These are phyloP conservation scores for Pyralis farinalis DNA, from an alignment of 2,888 invertebrate species.

Conservation along the genomic window DNA sequence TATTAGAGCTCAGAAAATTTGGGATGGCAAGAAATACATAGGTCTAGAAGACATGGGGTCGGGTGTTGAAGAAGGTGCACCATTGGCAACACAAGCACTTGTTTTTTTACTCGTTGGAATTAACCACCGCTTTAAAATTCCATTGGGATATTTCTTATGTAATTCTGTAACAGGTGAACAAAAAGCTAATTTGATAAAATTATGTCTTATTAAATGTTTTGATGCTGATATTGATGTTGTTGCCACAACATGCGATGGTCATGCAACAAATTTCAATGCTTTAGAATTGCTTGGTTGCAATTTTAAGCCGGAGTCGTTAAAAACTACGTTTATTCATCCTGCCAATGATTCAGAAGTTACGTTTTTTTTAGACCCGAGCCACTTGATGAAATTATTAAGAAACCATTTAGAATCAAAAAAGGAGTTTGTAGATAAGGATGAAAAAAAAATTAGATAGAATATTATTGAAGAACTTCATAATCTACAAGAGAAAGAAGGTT, in stretches of 20 bases:
- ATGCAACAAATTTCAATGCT: constrained; percentile 8
- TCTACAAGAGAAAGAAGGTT: no score
- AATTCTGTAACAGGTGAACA: neutral
- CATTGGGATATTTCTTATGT: neutral
- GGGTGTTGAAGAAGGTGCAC: constrained; percentile 8
- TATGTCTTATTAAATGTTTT: neutral
- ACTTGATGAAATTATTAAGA: no score
- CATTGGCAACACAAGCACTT: neutral
- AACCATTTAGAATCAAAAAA: no score
- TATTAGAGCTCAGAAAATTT: constrained; percentile 7
- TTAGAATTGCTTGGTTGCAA: neutral
- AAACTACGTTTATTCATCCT: constrained; percentile 6
- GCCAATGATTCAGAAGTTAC: constrained; percentile 6
- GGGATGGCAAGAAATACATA: constrained; percentile 18
- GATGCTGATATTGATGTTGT: neutral
- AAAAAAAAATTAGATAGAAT: no score
- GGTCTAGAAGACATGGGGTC: constrained; percentile 17
- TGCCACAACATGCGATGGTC: neutral
- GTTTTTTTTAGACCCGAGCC: no score
- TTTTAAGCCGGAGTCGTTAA: constrained; percentile 1
- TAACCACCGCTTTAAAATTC: neutral
- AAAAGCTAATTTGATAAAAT: neutral
- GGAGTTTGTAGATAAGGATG: no score
- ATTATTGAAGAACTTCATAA: no score
- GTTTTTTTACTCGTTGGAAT: neutral